A percentile compares a stretch with the other conserved stretches of the same genome.
phyloP scores from a whole-genome alignment of 92 coral and sea anemone species.

The Umimayanthus kanabou region DNA sequence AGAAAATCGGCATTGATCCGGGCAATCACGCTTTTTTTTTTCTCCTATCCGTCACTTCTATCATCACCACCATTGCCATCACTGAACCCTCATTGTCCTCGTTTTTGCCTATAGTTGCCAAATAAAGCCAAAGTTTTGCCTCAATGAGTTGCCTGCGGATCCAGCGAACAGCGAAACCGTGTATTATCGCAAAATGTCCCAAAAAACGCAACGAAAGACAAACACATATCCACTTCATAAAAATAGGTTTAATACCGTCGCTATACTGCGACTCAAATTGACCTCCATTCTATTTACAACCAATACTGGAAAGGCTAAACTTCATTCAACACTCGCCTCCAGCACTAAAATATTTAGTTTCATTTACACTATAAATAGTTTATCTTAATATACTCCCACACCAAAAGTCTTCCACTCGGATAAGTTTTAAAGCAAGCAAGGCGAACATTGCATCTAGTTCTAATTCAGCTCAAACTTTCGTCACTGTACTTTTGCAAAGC shows the following conservation, averaged over 20 bases:
- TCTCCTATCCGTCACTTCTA: too few relatives aligned
- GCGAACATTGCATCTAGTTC: background rate
- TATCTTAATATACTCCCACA: background rate
- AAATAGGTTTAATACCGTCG: constrained; percentile 36
- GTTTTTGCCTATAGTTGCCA: too few relatives aligned
- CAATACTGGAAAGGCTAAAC: constrained; percentile 27
- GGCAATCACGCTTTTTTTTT: too few relatives aligned
- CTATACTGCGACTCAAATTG: constrained; percentile 27
- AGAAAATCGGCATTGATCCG: too few relatives aligned
- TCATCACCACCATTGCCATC: too few relatives aligned
- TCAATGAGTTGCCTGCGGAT: too few relatives aligned
- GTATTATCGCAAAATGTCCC: background rate
- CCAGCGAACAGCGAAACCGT: too few relatives aligned
- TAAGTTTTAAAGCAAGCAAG: background rate
- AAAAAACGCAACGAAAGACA: background rate
- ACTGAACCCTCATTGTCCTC: too few relatives aligned
- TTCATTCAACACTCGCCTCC: constrained; percentile 3
- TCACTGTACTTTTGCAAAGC: background rate
- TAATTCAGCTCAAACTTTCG: background rate
- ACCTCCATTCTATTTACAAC: constrained; percentile 36
- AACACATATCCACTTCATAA: constrained; percentile 21
- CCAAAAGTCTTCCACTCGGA: background rate
- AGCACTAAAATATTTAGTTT: constrained; percentile 18
- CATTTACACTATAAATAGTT: constrained; percentile 42
- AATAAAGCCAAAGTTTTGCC: too few relatives aligned